Evolutionary conservation across 2,113 vertebrate genomes (phyloP).

Genomic region (Chloropsis cyanopogon): DNA sequence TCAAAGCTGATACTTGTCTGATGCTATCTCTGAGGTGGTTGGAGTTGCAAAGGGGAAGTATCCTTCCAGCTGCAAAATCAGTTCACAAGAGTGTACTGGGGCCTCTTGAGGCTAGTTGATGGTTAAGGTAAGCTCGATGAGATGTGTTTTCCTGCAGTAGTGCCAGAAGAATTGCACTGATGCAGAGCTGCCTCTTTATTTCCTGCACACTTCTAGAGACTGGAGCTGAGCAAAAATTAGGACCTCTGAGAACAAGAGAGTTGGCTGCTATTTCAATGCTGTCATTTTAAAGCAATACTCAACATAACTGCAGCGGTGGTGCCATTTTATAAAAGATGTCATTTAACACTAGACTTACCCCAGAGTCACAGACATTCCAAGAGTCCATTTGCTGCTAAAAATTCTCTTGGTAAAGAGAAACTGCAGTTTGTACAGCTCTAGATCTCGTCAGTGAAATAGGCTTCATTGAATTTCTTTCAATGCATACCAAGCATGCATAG

Average conservation of each 20-base stretch:
- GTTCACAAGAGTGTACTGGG: neutral
- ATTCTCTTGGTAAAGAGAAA: neutral
- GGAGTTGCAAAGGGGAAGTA: neutral
- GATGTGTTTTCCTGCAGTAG: neutral
- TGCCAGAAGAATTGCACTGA: neutral
- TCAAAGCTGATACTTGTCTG: neutral
- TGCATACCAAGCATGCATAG: no score
- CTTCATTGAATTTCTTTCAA: neutral
- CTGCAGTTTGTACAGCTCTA: neutral
- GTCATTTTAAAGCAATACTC: neutral
- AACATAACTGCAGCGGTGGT: neutral
- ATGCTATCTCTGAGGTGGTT: neutral
- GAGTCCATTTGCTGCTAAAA: neutral
- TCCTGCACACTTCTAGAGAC: neutral
- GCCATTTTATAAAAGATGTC: neutral
- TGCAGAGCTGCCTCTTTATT: neutral
- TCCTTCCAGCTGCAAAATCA: neutral
- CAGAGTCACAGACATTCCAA: neutral
- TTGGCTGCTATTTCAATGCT: neutral
- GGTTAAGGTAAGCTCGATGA: neutral
- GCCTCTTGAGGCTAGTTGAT: neutral
- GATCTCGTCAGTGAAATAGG: neutral
- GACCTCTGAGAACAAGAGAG: neutral
- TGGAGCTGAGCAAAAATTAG: neutral
- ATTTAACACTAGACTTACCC: neutral